phyloP scores from a whole-genome alignment of 2,113 vertebrate genomes.

The Ameiurus melas region DNA sequence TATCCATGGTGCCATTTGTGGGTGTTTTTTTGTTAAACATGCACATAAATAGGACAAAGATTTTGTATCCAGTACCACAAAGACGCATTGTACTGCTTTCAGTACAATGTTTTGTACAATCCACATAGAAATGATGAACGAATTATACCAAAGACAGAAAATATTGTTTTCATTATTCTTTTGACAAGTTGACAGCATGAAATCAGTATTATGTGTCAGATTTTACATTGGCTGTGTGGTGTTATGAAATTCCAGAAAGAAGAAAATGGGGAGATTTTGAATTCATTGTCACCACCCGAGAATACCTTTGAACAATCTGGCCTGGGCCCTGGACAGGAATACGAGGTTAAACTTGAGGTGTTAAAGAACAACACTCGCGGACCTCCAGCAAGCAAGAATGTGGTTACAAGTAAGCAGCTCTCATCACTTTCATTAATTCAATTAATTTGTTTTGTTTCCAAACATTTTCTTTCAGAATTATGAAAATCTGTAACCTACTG shows the following conservation, averaged over 20 bases:
- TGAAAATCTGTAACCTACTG: background rate
- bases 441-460: background rate
- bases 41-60: slow-evolving; percentile 3
- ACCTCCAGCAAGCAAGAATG: slow-evolving; percentile 81
- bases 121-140: background rate
- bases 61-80: slow-evolving; percentile 4
- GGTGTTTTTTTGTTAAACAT: slow-evolving; percentile 16
- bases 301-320: slow-evolving; percentile 91
- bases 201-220: background rate
- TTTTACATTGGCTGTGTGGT: background rate
- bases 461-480: background rate
- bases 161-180: background rate
- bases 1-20: slow-evolving; percentile 5
- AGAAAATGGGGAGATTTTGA: slow-evolving; percentile 87
- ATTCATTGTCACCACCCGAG: slow-evolving; percentile 83
- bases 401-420: slow-evolving; percentile 86
- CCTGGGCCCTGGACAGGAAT: slow-evolving; percentile 91
- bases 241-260: slow-evolving; percentile 85
- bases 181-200: slow-evolving; percentile 14
- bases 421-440: slow-evolving; percentile 15
- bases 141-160: background rate
- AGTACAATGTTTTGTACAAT: background rate
- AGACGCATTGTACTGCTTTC: slow-evolving; percentile 4
- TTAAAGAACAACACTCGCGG: slow-evolving; percentile 94
- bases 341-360: slow-evolving; percentile 91